These are phyloP conservation scores for Cassiopea andromeda DNA, from an alignment of 30 jellyfish, hydroid and myxozoan genomes.

Conservation along the genomic window DNA sequence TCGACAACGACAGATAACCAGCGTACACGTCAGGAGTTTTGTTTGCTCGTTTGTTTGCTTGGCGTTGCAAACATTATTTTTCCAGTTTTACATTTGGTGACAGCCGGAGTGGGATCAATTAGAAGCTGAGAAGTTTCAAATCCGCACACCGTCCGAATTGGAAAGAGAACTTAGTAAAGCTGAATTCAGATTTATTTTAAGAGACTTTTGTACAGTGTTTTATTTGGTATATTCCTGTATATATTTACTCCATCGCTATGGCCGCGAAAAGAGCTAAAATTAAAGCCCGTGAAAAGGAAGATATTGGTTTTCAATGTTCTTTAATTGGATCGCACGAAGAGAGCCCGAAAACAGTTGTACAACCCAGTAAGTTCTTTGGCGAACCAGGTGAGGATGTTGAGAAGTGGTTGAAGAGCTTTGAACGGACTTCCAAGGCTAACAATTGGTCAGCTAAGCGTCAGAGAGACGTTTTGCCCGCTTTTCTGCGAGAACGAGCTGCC, in stretches of 20 bases:
- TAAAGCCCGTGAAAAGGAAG: neutral
- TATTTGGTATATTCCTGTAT: neutral
- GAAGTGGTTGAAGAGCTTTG: slow-evolving; percentile 44
- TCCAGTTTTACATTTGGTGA: neutral
- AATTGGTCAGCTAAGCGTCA: slow-evolving; percentile 27
- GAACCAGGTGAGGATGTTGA: slow-evolving; percentile 33
- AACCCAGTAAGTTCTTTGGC: slow-evolving; percentile 14
- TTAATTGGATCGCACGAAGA: neutral
- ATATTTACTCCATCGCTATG: neutral
- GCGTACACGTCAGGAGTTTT: too few relatives aligned
- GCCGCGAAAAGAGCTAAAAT: neutral
- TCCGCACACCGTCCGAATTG: neutral
- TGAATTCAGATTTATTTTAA: too few relatives aligned
- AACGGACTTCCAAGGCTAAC: slow-evolving; percentile 24
- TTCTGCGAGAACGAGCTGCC: slow-evolving; percentile 35
- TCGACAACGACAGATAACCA: too few relatives aligned
- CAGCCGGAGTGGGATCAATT: neutral
- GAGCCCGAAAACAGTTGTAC: neutral
- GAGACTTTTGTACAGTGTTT: neutral
- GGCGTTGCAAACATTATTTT: too few relatives aligned
- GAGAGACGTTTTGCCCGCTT: slow-evolving; percentile 25
- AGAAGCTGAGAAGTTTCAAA: neutral
- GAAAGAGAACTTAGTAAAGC: neutral
- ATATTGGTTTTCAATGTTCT: neutral
- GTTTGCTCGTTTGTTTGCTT: too few relatives aligned